Percentiles rank a stretch among this genome's conserved stretches.
Evolutionary conservation across 2,113 vertebrate species (phyloP).

Genomic region (Tachycineta bicolor): DNA sequence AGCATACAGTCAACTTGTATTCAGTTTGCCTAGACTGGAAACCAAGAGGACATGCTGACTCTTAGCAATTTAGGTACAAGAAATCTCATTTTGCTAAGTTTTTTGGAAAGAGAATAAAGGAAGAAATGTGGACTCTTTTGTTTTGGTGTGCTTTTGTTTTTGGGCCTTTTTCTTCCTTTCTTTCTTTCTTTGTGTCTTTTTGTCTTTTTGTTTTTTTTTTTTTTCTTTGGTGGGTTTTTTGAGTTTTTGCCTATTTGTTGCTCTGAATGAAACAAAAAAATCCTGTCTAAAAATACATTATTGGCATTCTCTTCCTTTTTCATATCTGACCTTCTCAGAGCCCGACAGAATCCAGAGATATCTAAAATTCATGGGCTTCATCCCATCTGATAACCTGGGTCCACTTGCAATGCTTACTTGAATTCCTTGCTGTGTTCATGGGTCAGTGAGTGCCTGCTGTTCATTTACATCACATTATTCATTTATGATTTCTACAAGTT

Average conservation of each 20-base stretch:
- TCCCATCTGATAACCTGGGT: not conserved
- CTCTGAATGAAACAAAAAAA: not conserved
- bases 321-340: not conserved
- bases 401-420: not conserved
- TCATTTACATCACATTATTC: not conserved
- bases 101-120: not conserved
- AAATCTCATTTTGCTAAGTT: not conserved
- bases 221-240: too few relatives aligned
- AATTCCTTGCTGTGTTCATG: not conserved
- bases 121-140: fast-evolving
- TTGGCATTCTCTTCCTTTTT: not conserved
- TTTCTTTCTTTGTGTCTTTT: too few relatives aligned
- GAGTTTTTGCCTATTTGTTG: not conserved
- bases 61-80: not conserved
- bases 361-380: not conserved
- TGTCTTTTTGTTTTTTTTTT: not conserved
- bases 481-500: not conserved
- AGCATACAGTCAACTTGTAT: not conserved
- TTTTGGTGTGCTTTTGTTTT: not conserved
- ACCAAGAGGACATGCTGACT: not conserved
- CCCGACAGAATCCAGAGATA: not conserved
- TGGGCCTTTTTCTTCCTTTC: not conserved
- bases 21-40: not conserved
- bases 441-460: not conserved
- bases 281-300: not conserved